Evolutionary conservation across 2,797 vertebrate species (phyloP), one percentile per base, ranked within the genome.

Genomic region (Lutjanus argentimaculatus): DNA sequence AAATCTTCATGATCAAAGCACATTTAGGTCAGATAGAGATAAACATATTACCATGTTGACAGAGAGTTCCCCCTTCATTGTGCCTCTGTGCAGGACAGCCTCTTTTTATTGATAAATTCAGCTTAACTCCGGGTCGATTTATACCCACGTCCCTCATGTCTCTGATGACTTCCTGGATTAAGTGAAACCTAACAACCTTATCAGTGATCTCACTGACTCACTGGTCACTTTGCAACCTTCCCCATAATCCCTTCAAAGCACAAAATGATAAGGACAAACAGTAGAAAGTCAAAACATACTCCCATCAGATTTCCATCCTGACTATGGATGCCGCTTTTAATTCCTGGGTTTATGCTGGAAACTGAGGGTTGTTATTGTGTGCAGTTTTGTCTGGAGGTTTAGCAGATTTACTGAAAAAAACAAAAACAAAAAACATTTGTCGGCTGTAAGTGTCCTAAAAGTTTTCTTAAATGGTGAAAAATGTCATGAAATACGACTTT

Each of bases 191-290:
- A 80, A 77, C 75, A 75, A 88, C 92, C 91, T 89, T 94, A 95
- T 95, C 94, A 68, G 22, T 71, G 82, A 95, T 95, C 92, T 90
- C 59, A 45, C 45, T 84, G 86, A 90, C 75, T 89, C 78, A 80
- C 62, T 83, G 76, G 59, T 72, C 87, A 80, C 71, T 79, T 77
- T 72, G 62, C 22, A 67, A 77, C 75, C 87, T 92, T 87, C 76
- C 74, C 73, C 77, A 73, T 93, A 93, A 94, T 95, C 93, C 89
- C 72, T 80, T 79, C 59, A 87, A 89, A 91, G 85, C 83, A 57
- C 76, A 92, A 79, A 76, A 74, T 79, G 83, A 88, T 86, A 68
- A 89, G 64, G 91, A 78, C 75, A 86, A 89, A 79, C 66, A 21
- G 40, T 72, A 67, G 78, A 91, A 88, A 91, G 82, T 84, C 85